These are phyloP conservation scores for Nansenia antarctica DNA, from an alignment of 2,113 vertebrate species.

Conservation along the genomic window DNA sequence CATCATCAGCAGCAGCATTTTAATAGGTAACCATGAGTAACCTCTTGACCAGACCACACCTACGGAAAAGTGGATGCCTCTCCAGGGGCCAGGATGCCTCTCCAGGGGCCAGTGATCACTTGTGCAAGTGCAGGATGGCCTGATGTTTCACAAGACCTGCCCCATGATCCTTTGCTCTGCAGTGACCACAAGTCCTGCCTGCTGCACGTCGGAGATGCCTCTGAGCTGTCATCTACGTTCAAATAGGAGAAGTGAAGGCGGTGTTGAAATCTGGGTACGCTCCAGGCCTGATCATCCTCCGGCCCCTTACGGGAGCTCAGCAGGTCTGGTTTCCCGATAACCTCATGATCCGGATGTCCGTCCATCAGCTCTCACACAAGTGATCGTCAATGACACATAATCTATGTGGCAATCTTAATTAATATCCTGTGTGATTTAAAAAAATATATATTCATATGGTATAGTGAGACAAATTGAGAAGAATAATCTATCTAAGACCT, in stretches of 20 bases:
- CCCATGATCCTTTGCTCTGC: slow-evolving; percentile 46
- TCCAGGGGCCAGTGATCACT: slow-evolving; percentile 28
- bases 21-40: not conserved
- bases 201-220: slow-evolving; percentile 58
- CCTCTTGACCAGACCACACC: not conserved
- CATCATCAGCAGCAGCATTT: no score
- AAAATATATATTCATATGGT: no score
- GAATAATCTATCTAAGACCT: no score
- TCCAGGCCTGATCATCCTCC: slow-evolving; percentile 58
- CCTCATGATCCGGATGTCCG: slow-evolving; percentile 54
- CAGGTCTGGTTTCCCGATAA: slow-evolving; percentile 62
- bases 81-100: slow-evolving; percentile 20
- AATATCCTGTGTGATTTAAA: not conserved
- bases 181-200: slow-evolving; percentile 69
- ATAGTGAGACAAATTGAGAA: no score
- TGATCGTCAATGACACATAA: not conserved
- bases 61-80: not conserved
- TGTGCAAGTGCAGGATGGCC: slow-evolving; percentile 45
- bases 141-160: slow-evolving; percentile 59
- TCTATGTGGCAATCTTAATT: not conserved
- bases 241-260: slow-evolving; percentile 71
- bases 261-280: slow-evolving; percentile 72
- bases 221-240: slow-evolving; percentile 58
- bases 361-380: slow-evolving; percentile 34
- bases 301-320: slow-evolving; percentile 64